phyloP scores from a whole-genome alignment of 2,113 vertebrate genomes.

The Oreochromis tanganicae region DNA sequence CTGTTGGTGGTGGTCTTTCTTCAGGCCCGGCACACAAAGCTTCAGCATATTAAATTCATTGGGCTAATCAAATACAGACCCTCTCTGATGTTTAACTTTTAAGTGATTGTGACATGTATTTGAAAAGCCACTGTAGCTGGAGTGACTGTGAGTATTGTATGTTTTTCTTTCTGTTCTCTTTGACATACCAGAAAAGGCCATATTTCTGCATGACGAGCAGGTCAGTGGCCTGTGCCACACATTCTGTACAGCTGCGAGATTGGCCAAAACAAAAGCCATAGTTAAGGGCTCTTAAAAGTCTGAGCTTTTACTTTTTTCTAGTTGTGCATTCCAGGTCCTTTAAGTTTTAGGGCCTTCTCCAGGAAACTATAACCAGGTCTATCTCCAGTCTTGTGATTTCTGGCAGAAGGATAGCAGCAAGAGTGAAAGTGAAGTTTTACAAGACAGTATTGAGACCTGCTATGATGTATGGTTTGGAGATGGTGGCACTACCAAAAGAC shows the following conservation, averaged over 20 bases:
- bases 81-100: neutral
- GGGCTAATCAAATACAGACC: neutral
- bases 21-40: neutral
- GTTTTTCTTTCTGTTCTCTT: neutral
- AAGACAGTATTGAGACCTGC: neutral
- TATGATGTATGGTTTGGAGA: neutral
- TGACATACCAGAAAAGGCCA: neutral
- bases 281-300: neutral
- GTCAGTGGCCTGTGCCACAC: neutral
- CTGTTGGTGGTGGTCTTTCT: conserved; percentile 10
- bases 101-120: neutral
- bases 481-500: neutral
- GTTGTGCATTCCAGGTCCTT: neutral
- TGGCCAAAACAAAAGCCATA: neutral
- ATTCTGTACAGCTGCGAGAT: neutral
- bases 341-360: neutral
- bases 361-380: neutral
- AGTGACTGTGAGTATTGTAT: neutral
- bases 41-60: neutral
- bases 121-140: neutral
- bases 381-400: neutral
- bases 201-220: neutral
- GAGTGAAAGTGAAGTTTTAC: neutral
- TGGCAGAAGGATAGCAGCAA: neutral
- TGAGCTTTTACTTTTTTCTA: neutral